Evolutionary conservation across 2,113 vertebrate genomes (phyloP).

Genomic region (Cyprinodon brontotheroides): DNA sequence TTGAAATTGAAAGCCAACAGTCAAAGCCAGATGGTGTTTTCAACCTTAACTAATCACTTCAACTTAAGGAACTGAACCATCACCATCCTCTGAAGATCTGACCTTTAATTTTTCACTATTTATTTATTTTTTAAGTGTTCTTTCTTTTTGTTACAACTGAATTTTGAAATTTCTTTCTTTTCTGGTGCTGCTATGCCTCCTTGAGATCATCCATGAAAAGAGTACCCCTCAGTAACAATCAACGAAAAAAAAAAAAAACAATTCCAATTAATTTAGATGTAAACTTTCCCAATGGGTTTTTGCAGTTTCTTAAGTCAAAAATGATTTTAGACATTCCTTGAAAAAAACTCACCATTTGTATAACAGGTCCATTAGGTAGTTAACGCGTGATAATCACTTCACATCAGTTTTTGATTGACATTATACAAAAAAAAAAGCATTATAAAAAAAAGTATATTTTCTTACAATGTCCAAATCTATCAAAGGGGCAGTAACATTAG

Average conservation of each 20-base stretch:
- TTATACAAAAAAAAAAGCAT: not conserved
- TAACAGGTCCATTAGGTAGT: too few relatives aligned
- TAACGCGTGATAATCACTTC: too few relatives aligned
- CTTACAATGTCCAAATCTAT: not conserved
- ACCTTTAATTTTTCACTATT: not conserved
- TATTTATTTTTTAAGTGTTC: too few relatives aligned
- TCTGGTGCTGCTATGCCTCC: not conserved
- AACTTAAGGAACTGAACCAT: not conserved
- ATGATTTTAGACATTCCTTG: not conserved
- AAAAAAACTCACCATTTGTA: not conserved
- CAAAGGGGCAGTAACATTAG: not conserved
- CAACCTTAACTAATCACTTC: not conserved
- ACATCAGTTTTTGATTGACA: too few relatives aligned
- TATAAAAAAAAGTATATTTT: not conserved
- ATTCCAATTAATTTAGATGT: not conserved
- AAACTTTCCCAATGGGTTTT: not conserved
- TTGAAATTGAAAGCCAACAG: not conserved
- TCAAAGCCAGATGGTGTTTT: not conserved
- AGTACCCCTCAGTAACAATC: not conserved
- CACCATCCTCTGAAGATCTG: not conserved
- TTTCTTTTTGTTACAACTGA: not conserved
- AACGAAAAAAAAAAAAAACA: not conserved
- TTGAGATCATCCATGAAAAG: not conserved
- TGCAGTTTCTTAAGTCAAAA: not conserved
- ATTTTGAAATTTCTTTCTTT: not conserved